Evolutionary conservation across 1,140 invertebrate genomes (phyloP), one percentile per base, ranked within the genome.

Genomic region (Solenopsis invicta): DNA sequence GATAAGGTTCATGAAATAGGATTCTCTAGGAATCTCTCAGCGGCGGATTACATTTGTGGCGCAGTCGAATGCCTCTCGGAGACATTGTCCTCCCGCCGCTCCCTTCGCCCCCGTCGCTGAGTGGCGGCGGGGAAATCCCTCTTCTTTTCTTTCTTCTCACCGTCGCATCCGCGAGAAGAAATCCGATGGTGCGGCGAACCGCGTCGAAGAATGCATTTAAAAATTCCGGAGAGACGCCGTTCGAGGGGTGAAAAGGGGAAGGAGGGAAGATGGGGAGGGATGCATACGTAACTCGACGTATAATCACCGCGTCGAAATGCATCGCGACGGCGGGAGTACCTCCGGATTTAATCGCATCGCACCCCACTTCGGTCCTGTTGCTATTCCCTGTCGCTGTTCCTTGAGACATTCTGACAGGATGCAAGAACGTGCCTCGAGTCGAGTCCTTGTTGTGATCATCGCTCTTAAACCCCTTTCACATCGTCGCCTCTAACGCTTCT

Each of bases 131-230:
- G 59, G 13, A 66, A 37, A 84, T 84, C n/a, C 12, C 37, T 29
- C 13, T 88, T 76, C 81, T 85, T 77, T 66, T 56, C 41, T 62
- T 62, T 61, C 18, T 24, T 69, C 50, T 59, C 50, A 37, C 16
- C 37, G 59, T 12, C 41, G 81, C 10, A 74, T 74, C 41, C 81
- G 69, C 48, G 75, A 48, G 54, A 88, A 86, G 86, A 89, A 89
- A 82, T 90, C 87, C 56, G 88, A 89, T 61, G 69, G 67, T 78
- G 82, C 48, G 74, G 72, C 75, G 54, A 87, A 88, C 56, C 87
- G 59, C 85, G 76, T 86, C 84, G 87, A 61, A 77, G 85, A 87
- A 90, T 76, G 88, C 84, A 78, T 86, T 89, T 71, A 88, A 82
- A 90, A 82, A 89, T 90, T 90, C 84, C 75, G 56, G 34, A 66